Base-by-base conservation (phyloP, 2,888 invertebrate genomes). In the Zeuzera pyrina region DNA sequence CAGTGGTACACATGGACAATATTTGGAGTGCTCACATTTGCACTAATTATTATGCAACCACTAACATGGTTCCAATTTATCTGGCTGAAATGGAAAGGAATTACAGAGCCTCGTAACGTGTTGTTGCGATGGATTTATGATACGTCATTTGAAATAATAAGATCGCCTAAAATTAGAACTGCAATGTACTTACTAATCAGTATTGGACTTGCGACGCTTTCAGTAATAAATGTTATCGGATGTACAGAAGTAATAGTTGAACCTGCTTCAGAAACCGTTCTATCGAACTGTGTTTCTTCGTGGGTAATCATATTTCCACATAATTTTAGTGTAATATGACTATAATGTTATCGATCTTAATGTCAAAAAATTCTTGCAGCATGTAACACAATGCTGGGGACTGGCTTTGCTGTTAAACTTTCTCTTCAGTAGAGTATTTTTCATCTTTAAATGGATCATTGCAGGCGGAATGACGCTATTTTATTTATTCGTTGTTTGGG, bases 341-440 rank as follows among this genome's bases (percentile, higher is more conserved):
- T 25, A 11, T 7, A 25, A 13, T 11, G 30, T 25, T 14, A 29
- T 34, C 10, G 30, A 33, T 30, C 11, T 22, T 27, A 22, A 2
- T 38, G 5, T n/a, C n/a, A n/a, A n/a, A n/a, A n/a, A n/a, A n/a
- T 50, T 42, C 37, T 86, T 86, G 38, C 78, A 94, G 94, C 92
- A 93, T 62, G 90, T 92, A 54, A 90, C 92, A 1, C 89, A 91
- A 67, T 87, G 87, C 30, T 88, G 88, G 71, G 85, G 86, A 6
- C 54, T 90, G 36, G 86, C 88, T 0, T 76, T 90, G 43, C 69
- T 90, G 11, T 86, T 92, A 56, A 90, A 90, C 43, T 94, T 94
- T 50, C 77, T 95, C 4, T 97, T 96, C 68, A 87, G 95, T 31
- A 87, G 94, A 51, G 91, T 96, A 13, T 92, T 94, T 43, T 92